These are phyloP conservation scores for Dendrolimus houi DNA, from an alignment of 2,888 invertebrate species.

Conservation along the genomic window DNA sequence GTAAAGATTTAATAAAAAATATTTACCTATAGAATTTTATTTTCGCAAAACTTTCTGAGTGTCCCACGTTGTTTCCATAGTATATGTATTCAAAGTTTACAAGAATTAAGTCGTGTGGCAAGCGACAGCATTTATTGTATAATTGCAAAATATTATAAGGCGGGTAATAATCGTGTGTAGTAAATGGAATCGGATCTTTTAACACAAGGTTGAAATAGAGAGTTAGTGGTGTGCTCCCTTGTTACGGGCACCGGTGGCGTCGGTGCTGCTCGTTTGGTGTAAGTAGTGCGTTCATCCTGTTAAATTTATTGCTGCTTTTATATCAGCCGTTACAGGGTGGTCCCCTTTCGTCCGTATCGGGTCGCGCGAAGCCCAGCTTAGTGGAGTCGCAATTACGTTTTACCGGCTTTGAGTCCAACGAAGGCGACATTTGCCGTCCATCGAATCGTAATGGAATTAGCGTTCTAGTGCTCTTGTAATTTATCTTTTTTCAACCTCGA, in stretches of 20 bases:
- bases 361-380: constrained; percentile 69
- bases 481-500: constrained; percentile 54
- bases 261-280: constrained; percentile 65
- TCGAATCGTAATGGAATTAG: constrained; percentile 75
- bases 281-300: constrained; percentile 76
- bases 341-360: constrained; percentile 72
- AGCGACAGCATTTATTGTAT: no score
- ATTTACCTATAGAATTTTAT: no score
- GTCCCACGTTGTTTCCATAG: no score
- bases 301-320: constrained; percentile 76
- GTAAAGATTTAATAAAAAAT: no score
- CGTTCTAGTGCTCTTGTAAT: constrained; percentile 71
- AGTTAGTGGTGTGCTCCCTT: constrained; percentile 52
- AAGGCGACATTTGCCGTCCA: constrained; percentile 71
- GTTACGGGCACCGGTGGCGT: constrained; percentile 55
- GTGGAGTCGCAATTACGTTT: constrained; percentile 75
- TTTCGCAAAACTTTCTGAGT: no score
- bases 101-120: no score
- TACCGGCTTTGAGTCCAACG: constrained; percentile 69
- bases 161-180: no score
- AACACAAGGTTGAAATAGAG: not conserved
- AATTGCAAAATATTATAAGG: no score
- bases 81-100: no score
- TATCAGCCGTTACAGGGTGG: constrained; percentile 72
- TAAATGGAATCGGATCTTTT: no score